These are phyloP conservation scores for Glaucomys volans DNA, from an alignment of 2,113 vertebrate species.

Conservation along the genomic window DNA sequence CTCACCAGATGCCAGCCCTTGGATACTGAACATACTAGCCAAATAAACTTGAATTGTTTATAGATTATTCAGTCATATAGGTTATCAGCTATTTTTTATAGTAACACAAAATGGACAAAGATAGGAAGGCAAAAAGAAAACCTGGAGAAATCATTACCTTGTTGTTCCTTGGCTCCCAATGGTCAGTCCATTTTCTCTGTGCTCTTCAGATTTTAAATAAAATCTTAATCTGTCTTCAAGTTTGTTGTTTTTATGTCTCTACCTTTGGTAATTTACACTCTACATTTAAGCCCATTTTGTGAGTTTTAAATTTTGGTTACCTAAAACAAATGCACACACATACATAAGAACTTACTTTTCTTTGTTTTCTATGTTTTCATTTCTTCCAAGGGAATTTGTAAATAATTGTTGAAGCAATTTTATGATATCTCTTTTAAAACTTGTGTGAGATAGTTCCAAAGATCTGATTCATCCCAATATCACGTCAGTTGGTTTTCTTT, in stretches of 20 bases:
- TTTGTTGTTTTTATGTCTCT: background rate
- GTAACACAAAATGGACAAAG: background rate
- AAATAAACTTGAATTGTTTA: background rate
- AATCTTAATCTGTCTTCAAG: background rate
- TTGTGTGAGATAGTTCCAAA: background rate
- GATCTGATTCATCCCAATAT: background rate
- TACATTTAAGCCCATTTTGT: background rate
- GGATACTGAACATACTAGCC: background rate
- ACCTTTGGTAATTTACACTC: background rate
- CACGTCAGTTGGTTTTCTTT: conserved; percentile 18
- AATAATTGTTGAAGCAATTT: background rate
- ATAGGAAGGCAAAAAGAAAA: background rate
- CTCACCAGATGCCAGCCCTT: background rate
- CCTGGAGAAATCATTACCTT: background rate
- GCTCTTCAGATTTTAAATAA: background rate
- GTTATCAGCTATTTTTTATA: background rate
- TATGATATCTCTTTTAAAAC: background rate
- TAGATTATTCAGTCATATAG: background rate
- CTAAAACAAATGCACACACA: background rate
- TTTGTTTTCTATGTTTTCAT: conserved; percentile 19
- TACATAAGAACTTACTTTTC: background rate
- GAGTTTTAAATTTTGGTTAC: background rate
- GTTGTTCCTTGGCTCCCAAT: background rate
- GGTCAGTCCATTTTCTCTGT: background rate
- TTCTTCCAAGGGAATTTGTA: background rate